Evolutionary conservation across 2,797 vertebrate genomes (phyloP).

Genomic region (Choloepus didactylus): DNA sequence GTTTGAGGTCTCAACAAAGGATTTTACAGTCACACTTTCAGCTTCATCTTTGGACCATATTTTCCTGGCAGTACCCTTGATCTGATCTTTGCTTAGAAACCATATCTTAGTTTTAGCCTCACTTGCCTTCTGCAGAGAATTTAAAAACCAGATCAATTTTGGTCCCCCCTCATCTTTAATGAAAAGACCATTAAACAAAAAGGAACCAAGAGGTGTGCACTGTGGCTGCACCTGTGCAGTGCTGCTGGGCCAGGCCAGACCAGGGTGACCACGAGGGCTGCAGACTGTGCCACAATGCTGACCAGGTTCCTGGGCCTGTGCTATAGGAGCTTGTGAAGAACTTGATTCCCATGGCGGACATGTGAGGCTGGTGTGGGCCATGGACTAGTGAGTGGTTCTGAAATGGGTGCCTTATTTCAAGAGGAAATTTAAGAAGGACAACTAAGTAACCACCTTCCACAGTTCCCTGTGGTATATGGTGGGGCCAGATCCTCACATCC

Average conservation of each 20-base stretch:
- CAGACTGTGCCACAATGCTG: slow-evolving; percentile 9
- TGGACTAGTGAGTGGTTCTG: slow-evolving; percentile 92
- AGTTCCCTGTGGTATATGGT: not conserved
- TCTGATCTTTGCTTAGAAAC: slow-evolving; percentile 6
- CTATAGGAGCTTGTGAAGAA: slow-evolving; percentile 70
- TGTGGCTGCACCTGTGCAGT: no score
- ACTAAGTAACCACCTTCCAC: slow-evolving; percentile 78
- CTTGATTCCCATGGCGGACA: slow-evolving; percentile 87
- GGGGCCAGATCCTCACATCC: not conserved
- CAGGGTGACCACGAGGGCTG: not conserved
- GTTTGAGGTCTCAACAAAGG: slow-evolving; percentile 15
- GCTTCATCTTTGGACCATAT: not conserved
- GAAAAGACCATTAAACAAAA: not conserved
- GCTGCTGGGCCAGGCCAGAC: no score
- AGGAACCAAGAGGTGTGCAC: no score
- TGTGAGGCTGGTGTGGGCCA: slow-evolving; percentile 92
- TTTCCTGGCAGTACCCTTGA: not conserved
- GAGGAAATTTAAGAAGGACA: slow-evolving; percentile 92
- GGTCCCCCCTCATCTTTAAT: not conserved
- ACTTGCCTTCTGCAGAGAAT: not conserved
- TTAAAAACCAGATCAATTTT: not conserved
- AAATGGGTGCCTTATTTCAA: slow-evolving; percentile 92
- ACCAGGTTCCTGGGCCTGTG: slow-evolving; percentile 55
- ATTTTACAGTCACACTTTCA: not conserved
- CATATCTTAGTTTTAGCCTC: not conserved